Conservation (phyloP, 2,113 vertebrate genomes). For the Gavialis gangeticus region DNA sequence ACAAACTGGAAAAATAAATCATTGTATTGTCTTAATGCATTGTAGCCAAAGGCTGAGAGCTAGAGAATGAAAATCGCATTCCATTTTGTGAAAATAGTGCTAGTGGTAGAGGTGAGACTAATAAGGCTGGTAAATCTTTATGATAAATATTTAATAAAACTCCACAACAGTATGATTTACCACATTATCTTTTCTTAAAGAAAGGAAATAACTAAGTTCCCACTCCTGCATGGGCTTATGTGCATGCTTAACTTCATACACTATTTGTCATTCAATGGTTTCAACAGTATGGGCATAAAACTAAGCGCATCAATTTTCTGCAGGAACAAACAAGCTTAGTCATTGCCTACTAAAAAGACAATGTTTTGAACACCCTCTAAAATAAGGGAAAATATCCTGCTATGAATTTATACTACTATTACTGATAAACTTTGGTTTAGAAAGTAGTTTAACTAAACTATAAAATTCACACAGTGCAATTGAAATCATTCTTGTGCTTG, state of each 20-base stretch:
- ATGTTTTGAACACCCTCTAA: neutral
- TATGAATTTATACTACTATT: too few relatives aligned
- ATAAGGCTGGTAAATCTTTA: slow-evolving; percentile 51
- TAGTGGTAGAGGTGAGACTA: slow-evolving; percentile 51
- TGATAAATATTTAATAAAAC: slow-evolving; percentile 69
- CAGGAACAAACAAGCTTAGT: neutral
- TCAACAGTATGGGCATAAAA: neutral
- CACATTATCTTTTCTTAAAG: slow-evolving; percentile 40
- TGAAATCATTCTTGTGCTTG: neutral
- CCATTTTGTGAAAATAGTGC: slow-evolving; percentile 28
- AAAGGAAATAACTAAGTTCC: slow-evolving; percentile 26
- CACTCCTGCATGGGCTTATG: neutral
- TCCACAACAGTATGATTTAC: slow-evolving; percentile 50
- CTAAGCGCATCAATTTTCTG: neutral
- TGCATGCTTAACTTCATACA: slow-evolving; percentile 9
- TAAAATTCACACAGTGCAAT: neutral
- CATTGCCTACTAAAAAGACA: neutral
- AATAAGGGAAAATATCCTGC: neutral
- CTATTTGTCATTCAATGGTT: neutral
- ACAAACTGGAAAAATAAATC: slow-evolving; percentile 50
- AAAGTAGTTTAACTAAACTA: fast-evolving
- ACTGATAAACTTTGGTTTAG: neutral
- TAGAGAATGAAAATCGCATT: slow-evolving; percentile 47
- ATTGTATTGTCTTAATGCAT: slow-evolving; percentile 14
- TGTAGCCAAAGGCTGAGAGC: slow-evolving; percentile 45